Conservation (phyloP, 2,113 vertebrate genomes). For the Gymnarchus niloticus region DNA sequence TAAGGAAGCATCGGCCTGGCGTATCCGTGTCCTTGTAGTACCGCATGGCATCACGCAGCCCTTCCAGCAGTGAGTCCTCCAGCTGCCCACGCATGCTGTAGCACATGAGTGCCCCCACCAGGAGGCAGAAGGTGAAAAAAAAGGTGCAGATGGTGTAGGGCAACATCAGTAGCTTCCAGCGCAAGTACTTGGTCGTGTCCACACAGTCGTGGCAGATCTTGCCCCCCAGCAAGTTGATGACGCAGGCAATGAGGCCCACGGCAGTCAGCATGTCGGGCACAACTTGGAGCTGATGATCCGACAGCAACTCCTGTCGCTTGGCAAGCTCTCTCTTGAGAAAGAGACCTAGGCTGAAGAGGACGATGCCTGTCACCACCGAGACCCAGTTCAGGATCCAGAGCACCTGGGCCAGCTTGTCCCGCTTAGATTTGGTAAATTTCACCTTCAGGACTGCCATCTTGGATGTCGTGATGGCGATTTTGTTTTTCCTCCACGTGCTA, state of each 20-base stretch:
- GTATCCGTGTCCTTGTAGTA: slow-evolving; percentile 81
- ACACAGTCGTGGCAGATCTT: slow-evolving; percentile 84
- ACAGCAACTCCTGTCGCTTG: slow-evolving; percentile 73
- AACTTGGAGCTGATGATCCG: slow-evolving; percentile 66
- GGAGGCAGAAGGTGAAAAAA: slow-evolving; percentile 78
- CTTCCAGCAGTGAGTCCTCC: slow-evolving; percentile 70
- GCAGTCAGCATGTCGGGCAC: slow-evolving; percentile 77
- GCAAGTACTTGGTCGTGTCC: slow-evolving; percentile 70
- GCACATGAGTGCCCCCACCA: slow-evolving; percentile 77
- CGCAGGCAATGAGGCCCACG: slow-evolving; percentile 74
- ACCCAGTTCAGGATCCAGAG: slow-evolving; percentile 85
- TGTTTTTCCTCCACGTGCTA: neutral
- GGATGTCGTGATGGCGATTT: neutral
- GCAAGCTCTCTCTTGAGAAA: slow-evolving; percentile 78
- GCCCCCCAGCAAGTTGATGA: slow-evolving; percentile 78
- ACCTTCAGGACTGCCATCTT: slow-evolving; percentile 76
- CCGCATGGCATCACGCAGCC: slow-evolving; percentile 69
- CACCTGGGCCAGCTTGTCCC: slow-evolving; percentile 77
- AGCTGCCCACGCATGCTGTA: slow-evolving; percentile 73
- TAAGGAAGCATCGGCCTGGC: slow-evolving; percentile 79
- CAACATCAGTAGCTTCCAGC: slow-evolving; percentile 79
- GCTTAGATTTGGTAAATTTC: slow-evolving; percentile 75
- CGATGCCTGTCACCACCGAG: slow-evolving; percentile 69
- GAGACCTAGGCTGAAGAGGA: slow-evolving; percentile 75
- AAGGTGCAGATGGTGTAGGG: slow-evolving; percentile 79